These are phyloP conservation scores for Tenodera sinensis DNA, from an alignment of 2,888 invertebrate species.

Conservation along the genomic window DNA sequence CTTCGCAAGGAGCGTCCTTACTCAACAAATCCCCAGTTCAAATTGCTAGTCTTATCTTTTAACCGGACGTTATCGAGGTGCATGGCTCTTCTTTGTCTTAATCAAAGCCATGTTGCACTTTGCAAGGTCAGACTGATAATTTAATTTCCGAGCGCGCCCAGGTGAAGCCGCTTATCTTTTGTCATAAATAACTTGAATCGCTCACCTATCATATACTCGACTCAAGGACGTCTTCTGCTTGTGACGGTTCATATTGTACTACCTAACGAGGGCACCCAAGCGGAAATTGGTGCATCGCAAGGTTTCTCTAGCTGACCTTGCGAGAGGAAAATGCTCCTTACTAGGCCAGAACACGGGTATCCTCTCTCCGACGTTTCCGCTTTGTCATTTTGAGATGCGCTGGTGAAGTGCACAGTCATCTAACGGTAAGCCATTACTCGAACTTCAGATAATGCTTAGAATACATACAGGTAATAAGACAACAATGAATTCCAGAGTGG, in stretches of 20 bases:
- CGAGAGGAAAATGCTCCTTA: neutral
- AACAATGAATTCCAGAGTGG: neutral
- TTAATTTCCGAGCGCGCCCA: neutral
- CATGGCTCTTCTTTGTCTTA: neutral
- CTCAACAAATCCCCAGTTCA: too few species aligned
- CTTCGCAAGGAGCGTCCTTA: too few species aligned
- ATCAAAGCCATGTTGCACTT: neutral
- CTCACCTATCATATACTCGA: neutral
- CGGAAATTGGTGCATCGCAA: neutral
- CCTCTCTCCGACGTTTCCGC: neutral
- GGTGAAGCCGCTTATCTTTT: neutral
- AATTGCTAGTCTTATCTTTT: too few species aligned
- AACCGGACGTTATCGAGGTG: too few species aligned
- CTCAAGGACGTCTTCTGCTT: neutral
- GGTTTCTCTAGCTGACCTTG: neutral
- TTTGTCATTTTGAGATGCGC: neutral
- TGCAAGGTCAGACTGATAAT: neutral
- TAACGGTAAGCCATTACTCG: neutral
- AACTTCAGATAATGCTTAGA: neutral
- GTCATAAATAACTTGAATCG: neutral
- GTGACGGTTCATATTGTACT: neutral
- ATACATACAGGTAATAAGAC: neutral
- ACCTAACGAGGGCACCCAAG: neutral
- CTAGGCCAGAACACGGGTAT: neutral
- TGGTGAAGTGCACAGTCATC: neutral